phyloP scores from a whole-genome alignment of 2,113 vertebrate species.

The Plectropomus leopardus region DNA sequence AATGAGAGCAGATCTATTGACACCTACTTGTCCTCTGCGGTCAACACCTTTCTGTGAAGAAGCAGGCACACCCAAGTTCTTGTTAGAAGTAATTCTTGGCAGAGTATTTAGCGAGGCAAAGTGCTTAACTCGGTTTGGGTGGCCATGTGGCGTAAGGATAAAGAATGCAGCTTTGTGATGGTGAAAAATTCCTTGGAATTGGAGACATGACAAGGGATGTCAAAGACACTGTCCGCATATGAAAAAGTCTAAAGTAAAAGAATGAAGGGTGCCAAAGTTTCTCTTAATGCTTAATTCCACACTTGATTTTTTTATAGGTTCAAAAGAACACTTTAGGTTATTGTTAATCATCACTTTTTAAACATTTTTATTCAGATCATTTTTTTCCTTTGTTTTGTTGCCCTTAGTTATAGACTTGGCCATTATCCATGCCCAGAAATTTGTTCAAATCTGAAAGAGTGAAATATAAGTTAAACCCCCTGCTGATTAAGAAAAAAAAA shows the following conservation, averaged over 20 bases:
- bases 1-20: slow-evolving; percentile 82
- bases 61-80: slow-evolving; percentile 73
- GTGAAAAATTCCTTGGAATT: slow-evolving; percentile 67
- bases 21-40: slow-evolving; percentile 85
- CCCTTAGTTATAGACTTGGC: slow-evolving; percentile 10
- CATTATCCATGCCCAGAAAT: slow-evolving; percentile 26
- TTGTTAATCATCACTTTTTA: slow-evolving; percentile 11
- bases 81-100: slow-evolving; percentile 76
- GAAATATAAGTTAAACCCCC: slow-evolving; percentile 24
- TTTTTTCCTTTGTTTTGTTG: slow-evolving; percentile 17
- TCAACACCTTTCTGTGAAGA: slow-evolving; percentile 81
- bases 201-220: slow-evolving; percentile 65
- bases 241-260: no score
- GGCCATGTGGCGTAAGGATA: slow-evolving; percentile 39
- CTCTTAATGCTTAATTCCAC: slow-evolving; percentile 39
- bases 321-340: slow-evolving; percentile 9
- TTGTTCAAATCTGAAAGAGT: slow-evolving; percentile 27
- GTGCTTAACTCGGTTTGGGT: slow-evolving; percentile 80
- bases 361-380: neutral
- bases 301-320: slow-evolving; percentile 34
- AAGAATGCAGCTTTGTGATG: slow-evolving; percentile 51
- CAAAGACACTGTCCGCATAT: slow-evolving; percentile 59
- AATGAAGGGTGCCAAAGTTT: slow-evolving; percentile 36
- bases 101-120: slow-evolving; percentile 75
- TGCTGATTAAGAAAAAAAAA: slow-evolving; percentile 4